A percentile compares a stretch with the other conserved stretches of the same genome.
These are phyloP conservation scores for Pristionchus japonicus DNA, from an alignment of 2,888 invertebrate species.

Conservation along the genomic window DNA sequence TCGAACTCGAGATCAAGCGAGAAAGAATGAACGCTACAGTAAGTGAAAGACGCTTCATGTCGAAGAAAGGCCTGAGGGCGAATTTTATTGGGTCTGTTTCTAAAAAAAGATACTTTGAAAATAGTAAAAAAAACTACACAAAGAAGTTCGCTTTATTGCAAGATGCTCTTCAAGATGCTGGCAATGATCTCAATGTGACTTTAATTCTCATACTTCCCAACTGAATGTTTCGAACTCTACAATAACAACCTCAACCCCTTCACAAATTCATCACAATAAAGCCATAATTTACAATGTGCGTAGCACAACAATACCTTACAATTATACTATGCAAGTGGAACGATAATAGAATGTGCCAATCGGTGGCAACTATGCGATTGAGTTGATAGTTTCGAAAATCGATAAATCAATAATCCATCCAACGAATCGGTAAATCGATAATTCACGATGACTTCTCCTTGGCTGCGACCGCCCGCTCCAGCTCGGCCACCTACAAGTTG, in stretches of 20 bases:
- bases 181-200: background rate
- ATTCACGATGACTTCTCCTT: constrained; percentile 39
- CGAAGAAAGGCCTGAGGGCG: too few relatives aligned
- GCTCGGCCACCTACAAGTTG: constrained; percentile 32
- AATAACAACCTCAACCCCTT: background rate
- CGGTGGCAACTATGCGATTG: background rate
- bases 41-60: too few relatives aligned
- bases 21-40: too few relatives aligned
- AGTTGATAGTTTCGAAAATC: background rate
- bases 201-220: too few relatives aligned
- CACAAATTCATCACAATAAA: constrained; percentile 1
- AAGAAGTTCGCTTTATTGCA: too few relatives aligned
- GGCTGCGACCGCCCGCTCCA: constrained; percentile 15
- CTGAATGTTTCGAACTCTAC: background rate
- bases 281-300: constrained; percentile 3
- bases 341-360: background rate
- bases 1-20: too few relatives aligned
- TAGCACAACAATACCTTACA: background rate
- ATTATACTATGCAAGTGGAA: background rate
- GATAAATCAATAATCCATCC: background rate
- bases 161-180: too few relatives aligned
- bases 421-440: too few relatives aligned
- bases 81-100: too few relatives aligned
- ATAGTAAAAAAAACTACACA: too few relatives aligned
- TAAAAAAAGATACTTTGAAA: too few relatives aligned